A percentile compares a stretch with the other conserved stretches of the same genome.
phyloP scores from a whole-genome alignment of 2,797 vertebrate species.

The Molothrus ater region DNA sequence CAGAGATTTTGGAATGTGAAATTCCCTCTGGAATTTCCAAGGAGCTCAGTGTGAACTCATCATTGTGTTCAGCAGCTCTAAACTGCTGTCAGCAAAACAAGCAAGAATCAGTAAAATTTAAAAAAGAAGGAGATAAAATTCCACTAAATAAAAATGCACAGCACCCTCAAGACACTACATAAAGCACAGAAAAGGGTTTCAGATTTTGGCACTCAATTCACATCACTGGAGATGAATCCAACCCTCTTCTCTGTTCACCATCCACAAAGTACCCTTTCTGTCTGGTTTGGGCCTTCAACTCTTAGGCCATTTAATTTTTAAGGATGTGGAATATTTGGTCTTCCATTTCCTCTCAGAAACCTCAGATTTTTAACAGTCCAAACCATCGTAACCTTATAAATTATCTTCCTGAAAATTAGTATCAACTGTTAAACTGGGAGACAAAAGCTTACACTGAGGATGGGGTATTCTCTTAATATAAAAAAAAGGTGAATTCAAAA shows the following conservation, averaged over 20 bases:
- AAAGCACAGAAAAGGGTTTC: not conserved
- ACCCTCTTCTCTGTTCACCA: not conserved
- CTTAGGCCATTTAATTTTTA: not conserved
- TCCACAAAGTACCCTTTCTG: not conserved
- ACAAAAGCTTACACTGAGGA: not conserved
- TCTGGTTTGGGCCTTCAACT: not conserved
- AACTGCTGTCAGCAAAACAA: not conserved
- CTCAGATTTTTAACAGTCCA: constrained; percentile 12
- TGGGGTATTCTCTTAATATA: not conserved
- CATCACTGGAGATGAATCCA: not conserved
- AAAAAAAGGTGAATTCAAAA: not conserved
- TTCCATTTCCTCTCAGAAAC: constrained; percentile 50
- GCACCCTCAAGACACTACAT: not conserved
- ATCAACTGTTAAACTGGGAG: not conserved
- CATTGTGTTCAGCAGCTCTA: not conserved
- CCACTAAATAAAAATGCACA: not conserved
- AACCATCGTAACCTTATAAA: constrained; percentile 46
- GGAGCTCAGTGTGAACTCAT: not conserved
- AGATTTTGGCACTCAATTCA: not conserved
- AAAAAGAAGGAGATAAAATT: not conserved
- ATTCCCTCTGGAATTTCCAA: not conserved
- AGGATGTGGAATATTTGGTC: constrained; percentile 18
- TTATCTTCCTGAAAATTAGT: constrained; percentile 13
- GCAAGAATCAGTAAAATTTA: not conserved
- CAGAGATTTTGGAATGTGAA: not conserved